Percentiles rank a stretch among this genome's conserved stretches.
These are phyloP conservation scores for Trichogramma dendrolimi DNA, from an alignment of 2,888 invertebrate species.

Conservation along the genomic window DNA sequence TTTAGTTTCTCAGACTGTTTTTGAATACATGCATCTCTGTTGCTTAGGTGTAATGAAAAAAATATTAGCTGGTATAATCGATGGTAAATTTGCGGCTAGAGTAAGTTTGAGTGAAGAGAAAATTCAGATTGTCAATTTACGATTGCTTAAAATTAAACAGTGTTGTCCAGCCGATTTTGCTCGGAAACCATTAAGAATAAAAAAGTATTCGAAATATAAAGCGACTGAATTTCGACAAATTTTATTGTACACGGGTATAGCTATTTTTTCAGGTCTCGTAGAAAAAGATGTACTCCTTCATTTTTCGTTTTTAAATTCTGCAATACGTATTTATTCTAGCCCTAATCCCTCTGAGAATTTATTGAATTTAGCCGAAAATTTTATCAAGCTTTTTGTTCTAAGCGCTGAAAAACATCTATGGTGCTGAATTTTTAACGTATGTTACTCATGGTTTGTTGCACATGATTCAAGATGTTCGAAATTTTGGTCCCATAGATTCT, in stretches of 20 bases:
- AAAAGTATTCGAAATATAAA: constrained; percentile 1
- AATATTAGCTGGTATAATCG: constrained; percentile 13
- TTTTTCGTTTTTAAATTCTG: constrained; percentile 16
- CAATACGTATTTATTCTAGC: constrained; percentile 7
- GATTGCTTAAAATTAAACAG: background rate
- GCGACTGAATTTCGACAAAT: constrained; percentile 10
- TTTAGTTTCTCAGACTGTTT: constrained; percentile 20
- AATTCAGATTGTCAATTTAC: background rate
- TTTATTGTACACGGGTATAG: background rate
- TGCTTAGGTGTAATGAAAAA: constrained; percentile 21
- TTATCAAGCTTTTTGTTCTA: constrained; percentile 19
- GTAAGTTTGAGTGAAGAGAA: background rate
- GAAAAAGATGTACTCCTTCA: constrained; percentile 15
- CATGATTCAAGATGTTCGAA: constrained; percentile 28
- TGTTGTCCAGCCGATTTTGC: constrained; percentile 4
- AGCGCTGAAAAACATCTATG: constrained; percentile 25
- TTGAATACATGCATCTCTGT: constrained; percentile 27
- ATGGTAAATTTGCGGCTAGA: constrained; percentile 13
- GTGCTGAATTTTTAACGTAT: constrained; percentile 30
- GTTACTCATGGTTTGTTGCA: constrained; percentile 37
- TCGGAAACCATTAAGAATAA: background rate
- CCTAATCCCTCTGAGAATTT: background rate
- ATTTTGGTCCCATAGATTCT: constrained; percentile 16
- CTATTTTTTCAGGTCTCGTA: constrained; percentile 5
- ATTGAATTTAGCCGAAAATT: constrained; percentile 2